phyloP scores from a whole-genome alignment of 2,888 invertebrate genomes.

The Hydroisotoma schaefferi region DNA sequence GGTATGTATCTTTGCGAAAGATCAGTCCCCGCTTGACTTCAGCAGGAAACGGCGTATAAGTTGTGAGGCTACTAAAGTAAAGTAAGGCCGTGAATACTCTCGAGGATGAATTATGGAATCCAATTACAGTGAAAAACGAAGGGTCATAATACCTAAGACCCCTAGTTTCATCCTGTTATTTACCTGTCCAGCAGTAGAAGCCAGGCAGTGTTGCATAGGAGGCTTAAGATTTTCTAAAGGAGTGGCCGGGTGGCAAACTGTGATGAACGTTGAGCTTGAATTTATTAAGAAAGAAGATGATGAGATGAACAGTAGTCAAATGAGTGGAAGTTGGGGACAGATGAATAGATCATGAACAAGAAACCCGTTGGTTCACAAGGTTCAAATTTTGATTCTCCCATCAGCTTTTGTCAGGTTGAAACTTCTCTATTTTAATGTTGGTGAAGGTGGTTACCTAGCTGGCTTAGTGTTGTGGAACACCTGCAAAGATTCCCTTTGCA shows the following conservation, averaged over 20 bases:
- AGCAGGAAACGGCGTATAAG: no score
- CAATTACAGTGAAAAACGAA: constrained; percentile 21
- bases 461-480: no score
- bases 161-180: no score
- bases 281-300: background rate
- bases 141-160: background rate
- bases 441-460: no score
- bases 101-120: constrained; percentile 32
- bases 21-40: background rate
- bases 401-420: background rate
- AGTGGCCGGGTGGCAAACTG: background rate
- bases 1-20: constrained; percentile 11
- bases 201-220: background rate
- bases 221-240: background rate
- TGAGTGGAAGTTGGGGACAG: constrained; percentile 7
- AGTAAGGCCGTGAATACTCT: constrained; percentile 4
- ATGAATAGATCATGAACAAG: background rate
- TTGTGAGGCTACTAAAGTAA: no score
- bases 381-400: background rate
- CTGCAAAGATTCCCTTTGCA: background rate
- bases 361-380: background rate
- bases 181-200: background rate
- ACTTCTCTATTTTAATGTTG: background rate
- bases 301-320: constrained; percentile 6
- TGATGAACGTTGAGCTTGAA: background rate